phyloP scores from a whole-genome alignment of 1,140 invertebrate species.

The Drosophila sulfurigaster region DNA sequence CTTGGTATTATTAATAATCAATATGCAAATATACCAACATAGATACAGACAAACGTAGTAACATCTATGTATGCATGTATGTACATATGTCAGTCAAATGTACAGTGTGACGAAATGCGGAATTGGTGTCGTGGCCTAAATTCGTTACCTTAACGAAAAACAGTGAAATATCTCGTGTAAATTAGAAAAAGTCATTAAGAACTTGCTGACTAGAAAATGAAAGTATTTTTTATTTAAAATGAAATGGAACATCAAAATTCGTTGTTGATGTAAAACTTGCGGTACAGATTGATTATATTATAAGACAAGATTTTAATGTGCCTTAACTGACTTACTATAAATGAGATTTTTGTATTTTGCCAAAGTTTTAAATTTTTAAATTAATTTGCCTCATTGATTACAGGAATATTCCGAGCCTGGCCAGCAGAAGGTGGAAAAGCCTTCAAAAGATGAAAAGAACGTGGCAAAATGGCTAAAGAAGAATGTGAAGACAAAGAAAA shows the following conservation, averaged over 20 bases:
- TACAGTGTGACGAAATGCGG: constrained; percentile 56
- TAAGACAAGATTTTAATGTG: background rate
- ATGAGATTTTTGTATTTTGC: no score
- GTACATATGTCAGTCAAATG: constrained; percentile 1
- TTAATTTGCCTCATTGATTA: constrained; percentile 16
- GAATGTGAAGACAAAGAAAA: constrained; percentile 97
- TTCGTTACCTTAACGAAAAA: constrained; percentile 36
- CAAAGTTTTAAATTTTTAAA: background rate
- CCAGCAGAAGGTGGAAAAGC: constrained; percentile 88
- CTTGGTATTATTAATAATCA: constrained; percentile 52
- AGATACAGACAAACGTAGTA: constrained; percentile 3
- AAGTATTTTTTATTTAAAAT: constrained; percentile 1
- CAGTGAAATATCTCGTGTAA: background rate
- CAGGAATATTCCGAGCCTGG: constrained; percentile 84
- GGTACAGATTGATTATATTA: no score
- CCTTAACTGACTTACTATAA: background rate
- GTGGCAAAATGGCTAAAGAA: constrained; percentile 97
- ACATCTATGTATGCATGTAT: background rate
- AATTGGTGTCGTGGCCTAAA: constrained; percentile 76
- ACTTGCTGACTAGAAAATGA: background rate
- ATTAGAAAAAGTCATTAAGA: background rate
- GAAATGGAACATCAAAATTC: no score
- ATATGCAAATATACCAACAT: constrained; percentile 7
- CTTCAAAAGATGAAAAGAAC: constrained; percentile 95
- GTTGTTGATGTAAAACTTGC: no score